Evolutionary conservation across 2,888 invertebrate species (phyloP).

Genomic region (Salticus scenicus): DNA sequence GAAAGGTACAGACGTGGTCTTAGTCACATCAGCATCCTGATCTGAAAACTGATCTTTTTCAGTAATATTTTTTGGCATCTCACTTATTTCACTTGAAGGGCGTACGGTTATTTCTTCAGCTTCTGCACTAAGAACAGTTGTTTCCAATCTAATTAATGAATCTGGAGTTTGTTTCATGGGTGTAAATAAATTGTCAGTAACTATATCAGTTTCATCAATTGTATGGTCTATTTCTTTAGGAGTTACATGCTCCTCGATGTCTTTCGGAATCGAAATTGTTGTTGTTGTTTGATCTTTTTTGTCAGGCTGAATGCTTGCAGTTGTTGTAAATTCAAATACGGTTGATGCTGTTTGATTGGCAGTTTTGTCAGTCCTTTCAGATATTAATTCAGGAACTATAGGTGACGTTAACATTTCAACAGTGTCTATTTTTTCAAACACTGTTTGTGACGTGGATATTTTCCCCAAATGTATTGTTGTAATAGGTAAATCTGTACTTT

Average conservation of each 20-base stretch:
- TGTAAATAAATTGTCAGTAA: constrained; percentile 5
- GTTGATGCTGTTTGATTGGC: too few relatives aligned
- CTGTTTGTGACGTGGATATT: too few relatives aligned
- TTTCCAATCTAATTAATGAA: not conserved
- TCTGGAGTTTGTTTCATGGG: constrained; percentile 1
- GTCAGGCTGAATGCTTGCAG: too few relatives aligned
- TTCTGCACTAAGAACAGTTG: not conserved
- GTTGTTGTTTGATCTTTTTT: not conserved
- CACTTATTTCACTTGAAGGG: not conserved
- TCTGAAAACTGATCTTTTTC: not conserved
- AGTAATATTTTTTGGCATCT: not conserved
- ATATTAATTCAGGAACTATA: too few relatives aligned
- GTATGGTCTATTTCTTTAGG: not conserved
- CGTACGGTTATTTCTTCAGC: not conserved
- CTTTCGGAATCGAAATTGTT: not conserved
- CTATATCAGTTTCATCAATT: constrained; percentile 16
- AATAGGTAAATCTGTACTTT: too few relatives aligned
- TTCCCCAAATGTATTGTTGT: too few relatives aligned
- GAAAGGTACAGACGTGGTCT: not conserved
- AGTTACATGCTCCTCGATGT: not conserved
- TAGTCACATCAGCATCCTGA: not conserved
- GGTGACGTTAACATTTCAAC: too few relatives aligned
- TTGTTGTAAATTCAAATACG: too few relatives aligned
- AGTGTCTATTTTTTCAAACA: too few relatives aligned
- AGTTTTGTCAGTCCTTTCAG: too few relatives aligned